Base-by-base conservation (phyloP, 2,113 vertebrate species). In the Recurvirostra avosetta region DNA sequence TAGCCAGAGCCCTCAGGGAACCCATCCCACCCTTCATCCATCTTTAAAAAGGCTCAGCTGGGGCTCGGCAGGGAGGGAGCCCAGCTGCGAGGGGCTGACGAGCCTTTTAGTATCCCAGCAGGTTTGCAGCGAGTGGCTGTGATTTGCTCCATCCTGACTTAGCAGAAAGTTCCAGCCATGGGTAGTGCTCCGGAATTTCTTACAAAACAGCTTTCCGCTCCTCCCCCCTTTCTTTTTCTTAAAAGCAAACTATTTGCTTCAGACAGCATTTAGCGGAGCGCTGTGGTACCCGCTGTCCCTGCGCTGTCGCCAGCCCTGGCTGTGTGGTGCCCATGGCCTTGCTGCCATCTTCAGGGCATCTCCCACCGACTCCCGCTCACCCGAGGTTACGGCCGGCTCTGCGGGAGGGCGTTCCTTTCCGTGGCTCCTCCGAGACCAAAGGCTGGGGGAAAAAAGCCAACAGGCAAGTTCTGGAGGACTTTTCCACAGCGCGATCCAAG, bases 401-500 rank as follows among this genome's bases (percentile, higher is more conserved):
- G 73, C 7, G 8, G 86, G 89, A 89, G 86, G 38, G 59, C 15
- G 18, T 62, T 92, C 67, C 72, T 47, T 20, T 2, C 78, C 10
- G 0, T 15, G 30, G 50, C 79, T 82, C 94, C 93, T 66, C 52
- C 1, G n/a, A 78, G 86, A 93, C 70, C 73, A 63, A 84, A 73
- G 55, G 53, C 55, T 6, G 6, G 19, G 43, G 95, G 70, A 84
- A 84, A 66, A 91, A 74, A 88, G 86, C 92, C 95, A 92, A 55
- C 52, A 86, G 88, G 85, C 86, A 79, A 94, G 67, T 91, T 92
- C 50, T 92, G 70, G 93, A 90, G 84, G 45, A 72, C 94, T 98
- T 97, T 97, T 97, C 95, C 88, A 82, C 76, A 63, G 74, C 63
- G 2, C 6, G 21, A 73, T 96, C 90, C 96, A 97, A 90, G 94